These are phyloP conservation scores for Stramonita haemastoma DNA, from an alignment of 2,888 invertebrate genomes.

Conservation along the genomic window DNA sequence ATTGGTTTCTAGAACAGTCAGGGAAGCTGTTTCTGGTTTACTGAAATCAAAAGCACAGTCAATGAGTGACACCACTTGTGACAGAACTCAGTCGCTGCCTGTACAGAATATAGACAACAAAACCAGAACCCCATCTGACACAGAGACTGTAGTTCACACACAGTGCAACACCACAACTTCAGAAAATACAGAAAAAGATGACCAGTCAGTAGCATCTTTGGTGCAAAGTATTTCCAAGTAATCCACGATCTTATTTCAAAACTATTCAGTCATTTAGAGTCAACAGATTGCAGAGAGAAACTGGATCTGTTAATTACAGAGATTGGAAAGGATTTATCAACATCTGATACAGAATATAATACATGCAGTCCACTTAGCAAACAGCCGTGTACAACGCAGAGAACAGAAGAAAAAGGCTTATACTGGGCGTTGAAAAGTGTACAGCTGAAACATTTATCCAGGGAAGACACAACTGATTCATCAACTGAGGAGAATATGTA, in stretches of 20 bases:
- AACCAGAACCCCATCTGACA: background rate
- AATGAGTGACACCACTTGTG: background rate
- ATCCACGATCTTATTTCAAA: constrained; percentile 14
- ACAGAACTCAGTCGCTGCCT: background rate
- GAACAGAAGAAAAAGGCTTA: background rate
- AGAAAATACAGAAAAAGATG: background rate
- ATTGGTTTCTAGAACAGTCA: constrained; percentile 9
- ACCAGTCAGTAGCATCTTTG: background rate
- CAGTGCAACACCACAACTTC: background rate
- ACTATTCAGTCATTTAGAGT: constrained; percentile 12
- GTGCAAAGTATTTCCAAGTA: constrained; percentile 24
- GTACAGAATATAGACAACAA: background rate
- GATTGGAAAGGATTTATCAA: background rate
- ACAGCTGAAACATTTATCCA: background rate
- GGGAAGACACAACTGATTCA: background rate
- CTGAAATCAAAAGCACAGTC: background rate
- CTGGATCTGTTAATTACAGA: background rate
- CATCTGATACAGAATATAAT: background rate
- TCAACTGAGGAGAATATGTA: background rate
- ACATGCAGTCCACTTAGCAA: background rate
- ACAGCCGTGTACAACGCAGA: too few species aligned
- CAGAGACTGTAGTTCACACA: background rate
- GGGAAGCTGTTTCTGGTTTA: background rate
- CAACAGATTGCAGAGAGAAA: constrained; percentile 18
- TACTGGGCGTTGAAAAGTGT: background rate